Base-by-base conservation (phyloP, 1,140 invertebrate genomes). In the Zophobas morio region DNA sequence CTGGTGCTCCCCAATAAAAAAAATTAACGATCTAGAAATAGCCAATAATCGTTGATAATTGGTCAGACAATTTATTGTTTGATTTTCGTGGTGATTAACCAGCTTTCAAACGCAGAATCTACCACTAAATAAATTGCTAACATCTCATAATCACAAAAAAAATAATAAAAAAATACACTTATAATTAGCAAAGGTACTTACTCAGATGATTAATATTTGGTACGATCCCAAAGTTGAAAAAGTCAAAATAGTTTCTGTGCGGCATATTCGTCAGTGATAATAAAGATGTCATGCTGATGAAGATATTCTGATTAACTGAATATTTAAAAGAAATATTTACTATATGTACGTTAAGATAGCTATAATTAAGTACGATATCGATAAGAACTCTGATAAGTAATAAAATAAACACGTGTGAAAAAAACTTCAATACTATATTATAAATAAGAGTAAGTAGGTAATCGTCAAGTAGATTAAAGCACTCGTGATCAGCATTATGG, bases 311-410 rank as follows among this genome's bases (percentile, higher is more conserved):
- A 70, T 70, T 70, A 78, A 84, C 81, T 84, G 83, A 84, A 84
- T 84, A 84, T 84, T 84, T 84, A 84, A 84, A 84, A 84, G 77
- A 78, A 70, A 79, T 84, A 83, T 84, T 84, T 81, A 84, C 82
- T 84, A 84, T 84, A 81, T 81, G 82, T 83, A 79, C 66, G 71
- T 70, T 75, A 82, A 78, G 81, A 81, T 78, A 78, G 49, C 82
- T 80, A 82, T 82, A 82, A 83, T 83, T 83, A 81, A 75, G 75
- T 81, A 77, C 70, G 75, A 81, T 82, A 81, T 79, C 78, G 82
- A 84, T 84, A 84, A 84, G 78, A 78, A 46, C 42, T 73, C 72
- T 33, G 72, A 57, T 74, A 74, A 56, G 49, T 73, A 73, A 73
- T 51, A 40, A 42, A 71, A 47, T 71, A 60, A 53, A 63, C 42